These are phyloP conservation scores for Bradysia coprophila DNA, from an alignment of 1,140 invertebrate species.

Conservation along the genomic window DNA sequence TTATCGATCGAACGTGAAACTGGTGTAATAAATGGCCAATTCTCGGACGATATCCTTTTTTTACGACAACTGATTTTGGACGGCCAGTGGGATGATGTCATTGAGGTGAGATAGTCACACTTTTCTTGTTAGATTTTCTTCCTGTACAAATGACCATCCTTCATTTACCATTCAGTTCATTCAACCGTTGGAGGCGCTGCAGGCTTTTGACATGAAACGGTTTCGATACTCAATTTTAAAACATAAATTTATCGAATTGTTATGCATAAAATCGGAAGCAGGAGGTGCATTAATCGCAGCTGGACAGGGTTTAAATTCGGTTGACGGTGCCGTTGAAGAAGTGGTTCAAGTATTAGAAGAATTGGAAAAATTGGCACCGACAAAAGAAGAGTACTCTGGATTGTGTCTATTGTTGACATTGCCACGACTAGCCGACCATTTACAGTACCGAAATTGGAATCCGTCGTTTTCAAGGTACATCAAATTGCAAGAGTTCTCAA, in stretches of 20 bases:
- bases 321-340: slow-evolving; percentile 85
- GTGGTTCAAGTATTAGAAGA: slow-evolving; percentile 80
- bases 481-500: too few relatives aligned
- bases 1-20: slow-evolving; percentile 86
- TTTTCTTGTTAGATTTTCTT: too few relatives aligned
- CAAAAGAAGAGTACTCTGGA: slow-evolving; percentile 88
- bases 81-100: slow-evolving; percentile 94
- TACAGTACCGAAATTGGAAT: slow-evolving; percentile 83
- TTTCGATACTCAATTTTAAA: slow-evolving; percentile 75
- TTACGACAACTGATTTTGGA: slow-evolving; percentile 86
- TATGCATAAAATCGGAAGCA: slow-evolving; percentile 87
- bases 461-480: too few relatives aligned
- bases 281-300: slow-evolving; percentile 27
- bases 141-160: too few relatives aligned
- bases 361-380: slow-evolving; percentile 71
- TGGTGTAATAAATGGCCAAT: slow-evolving; percentile 83
- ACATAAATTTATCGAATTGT: slow-evolving; percentile 85
- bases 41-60: slow-evolving; percentile 84
- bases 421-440: slow-evolving; percentile 75
- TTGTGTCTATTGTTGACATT: slow-evolving; percentile 83
- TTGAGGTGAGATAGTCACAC: too few relatives aligned
- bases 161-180: too few relatives aligned
- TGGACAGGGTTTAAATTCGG: slow-evolving; percentile 35
- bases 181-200: slow-evolving; percentile 74
- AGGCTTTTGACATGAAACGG: slow-evolving; percentile 57